Conservation (phyloP, 2,797 vertebrate species). For the Tolypeutes matacus region DNA sequence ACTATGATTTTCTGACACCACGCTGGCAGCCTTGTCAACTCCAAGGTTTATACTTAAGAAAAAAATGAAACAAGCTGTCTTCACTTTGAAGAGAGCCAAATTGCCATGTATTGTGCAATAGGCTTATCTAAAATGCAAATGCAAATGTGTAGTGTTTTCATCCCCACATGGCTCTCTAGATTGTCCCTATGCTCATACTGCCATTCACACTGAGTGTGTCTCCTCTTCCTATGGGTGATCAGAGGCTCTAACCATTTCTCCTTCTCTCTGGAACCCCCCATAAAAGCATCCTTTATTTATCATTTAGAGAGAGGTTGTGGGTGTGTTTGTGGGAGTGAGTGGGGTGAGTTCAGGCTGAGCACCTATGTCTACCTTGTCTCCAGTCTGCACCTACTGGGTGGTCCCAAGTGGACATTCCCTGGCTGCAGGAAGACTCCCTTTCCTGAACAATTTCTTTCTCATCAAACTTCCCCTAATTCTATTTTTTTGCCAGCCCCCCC, state of each 20-base stretch:
- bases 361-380: background rate
- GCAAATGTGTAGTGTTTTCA: background rate
- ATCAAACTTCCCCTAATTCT: background rate
- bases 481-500: background rate
- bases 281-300: background rate
- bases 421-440: background rate
- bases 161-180: background rate
- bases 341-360: rapidly evolving
- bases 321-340: rapidly evolving
- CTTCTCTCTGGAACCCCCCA: background rate
- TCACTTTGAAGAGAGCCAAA: conserved; percentile 11
- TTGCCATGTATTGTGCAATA: background rate
- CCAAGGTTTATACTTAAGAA: background rate
- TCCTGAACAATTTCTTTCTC: background rate
- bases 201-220: rapidly evolving
- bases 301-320: background rate
- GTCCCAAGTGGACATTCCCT: rapidly evolving
- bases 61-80: background rate
- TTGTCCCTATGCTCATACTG: too few relatives aligned
- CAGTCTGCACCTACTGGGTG: too few relatives aligned
- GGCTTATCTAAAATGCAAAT: conserved; percentile 38
- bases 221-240: background rate
- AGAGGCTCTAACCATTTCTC: rapidly evolving
- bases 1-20: background rate
- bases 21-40: conserved; percentile 2